Evolutionary conservation across 2,797 vertebrate genomes (phyloP), one percentile per base, ranked within the genome.

Genomic region (Dryobates pubescens): DNA sequence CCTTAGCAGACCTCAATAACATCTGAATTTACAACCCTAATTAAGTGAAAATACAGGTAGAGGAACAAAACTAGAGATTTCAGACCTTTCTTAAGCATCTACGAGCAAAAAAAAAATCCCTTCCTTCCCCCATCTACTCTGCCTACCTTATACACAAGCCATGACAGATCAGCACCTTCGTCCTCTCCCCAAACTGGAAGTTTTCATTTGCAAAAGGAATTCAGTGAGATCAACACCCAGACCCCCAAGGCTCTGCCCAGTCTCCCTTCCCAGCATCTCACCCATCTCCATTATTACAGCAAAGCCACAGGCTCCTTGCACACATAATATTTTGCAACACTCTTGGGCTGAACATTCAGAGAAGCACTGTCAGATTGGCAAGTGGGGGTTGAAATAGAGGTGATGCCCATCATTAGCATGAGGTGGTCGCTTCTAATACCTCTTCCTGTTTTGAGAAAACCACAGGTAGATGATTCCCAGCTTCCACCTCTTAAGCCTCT

Each of bases 341-440:
- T 14, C 57, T 61, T 6, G 5, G 14, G 38, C 47, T 45, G 19
- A 65, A 13, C 30, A 3, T 58, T 69, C 75, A 24, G 23, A 51
- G 10, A 57, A 62, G 17, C 12, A 3, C 3, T 9, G 14, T 3
- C 62, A 77, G 34, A 27, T 2, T 3, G 13, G 16, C 27, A 65
- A 7, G 10, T 0, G 12, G 2, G 13, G 15, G 38, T 11, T n/a
- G 53, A 57, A 75, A 63, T 0, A 0, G 27, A 59, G 15, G 18
- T 3, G 1, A 10, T 5, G 24, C 1, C 64, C 70, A 63, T 5
- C 49, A 22, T 26, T 4, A 73, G 2, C 26, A 10, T 3, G 30
- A 67, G 41, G 71, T 78, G 29, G 22, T 80, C 43, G 18, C 9
- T 61, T 72, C 29, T 41, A 85, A 47, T 13, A n/a, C 9, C 17